Evolutionary conservation across 2,888 invertebrate genomes (phyloP), one percentile per base, ranked within the genome.

Genomic region (Ichneumoninae sp.): DNA sequence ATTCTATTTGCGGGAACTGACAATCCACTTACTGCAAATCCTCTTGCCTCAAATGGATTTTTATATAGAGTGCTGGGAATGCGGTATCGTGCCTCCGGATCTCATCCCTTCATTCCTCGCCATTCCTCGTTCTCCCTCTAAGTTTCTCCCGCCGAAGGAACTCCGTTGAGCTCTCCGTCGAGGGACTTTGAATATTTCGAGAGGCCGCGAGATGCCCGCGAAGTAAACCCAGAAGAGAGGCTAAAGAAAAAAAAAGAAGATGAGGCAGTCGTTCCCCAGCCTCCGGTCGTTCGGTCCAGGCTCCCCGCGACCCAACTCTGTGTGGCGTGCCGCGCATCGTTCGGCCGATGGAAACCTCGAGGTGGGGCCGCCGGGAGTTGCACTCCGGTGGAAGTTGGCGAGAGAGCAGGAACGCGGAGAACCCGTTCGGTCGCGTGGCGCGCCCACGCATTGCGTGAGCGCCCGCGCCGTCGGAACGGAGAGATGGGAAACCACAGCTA

Each of bases 341-440:
- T 74, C 74, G 74, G 8, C 44, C 82, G 71, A 40, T 70, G 74
- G 54, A 79, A 82, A 81, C 75, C 81, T 81, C 54, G 83, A 73
- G 83, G 82, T 82, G 83, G 86, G 70, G 71, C 73, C 65, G 73
- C 69, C 65, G 70, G 80, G 86, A 79, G 81, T 76, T 63, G 40
- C 50, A 69, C 66, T 65, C 40, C 71, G 82, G 79, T 80, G 75
- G 76, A 73, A 76, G 47, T 74, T 73, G 69, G 68, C 70, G 76
- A 85, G 81, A 79, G 83, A 85, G 84, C 89, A 85, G 88, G 88
- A 82, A 86, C 81, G 84, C 68, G 85, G 88, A 82, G 78, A 93
- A 93, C 93, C 91, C 92, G 93, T 93, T 91, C 88, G 89, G 93
- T 93, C 93, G 93, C 93, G 93, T 93, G 93, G 93, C 92, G 89